Base-by-base conservation (phyloP, 2,113 vertebrate genomes). In the Odocoileus virginianus region DNA sequence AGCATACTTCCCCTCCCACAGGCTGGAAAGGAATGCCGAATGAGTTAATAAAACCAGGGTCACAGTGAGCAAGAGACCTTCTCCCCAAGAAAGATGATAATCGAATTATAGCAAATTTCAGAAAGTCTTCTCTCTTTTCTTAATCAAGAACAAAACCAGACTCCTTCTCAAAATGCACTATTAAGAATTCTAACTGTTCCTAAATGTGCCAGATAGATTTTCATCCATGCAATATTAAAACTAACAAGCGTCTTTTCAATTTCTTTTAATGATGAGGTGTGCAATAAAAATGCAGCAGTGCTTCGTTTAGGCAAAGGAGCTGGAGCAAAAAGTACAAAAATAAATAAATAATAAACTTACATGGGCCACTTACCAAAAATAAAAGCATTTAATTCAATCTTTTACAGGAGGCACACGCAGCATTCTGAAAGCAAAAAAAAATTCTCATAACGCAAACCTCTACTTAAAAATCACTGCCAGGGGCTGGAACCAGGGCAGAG, bases 361-460 rank as follows among this genome's bases (percentile, higher is more conserved):
- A 50, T 4, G 92, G 50, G 83, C 45, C 95, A 76, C 84, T 96
- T 94, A 97, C 74, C 91, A 95, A 98, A 97, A 97, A 92, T 85
- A 97, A 81, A 97, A 89, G 43, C 30, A 45, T 52, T 91, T 93
- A 92, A 84, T 84, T 95, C 95, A 97, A 93, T 81, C n/a, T 96
- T 98, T 98, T 96, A 98, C 43, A 47, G 92, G 97, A 96, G 89
- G 94, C 19, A 2, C 87, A 47, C 33, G 81, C 23, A 95, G 58
- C 60, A 90, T 87, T 96, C 95, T 97, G 92, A 98, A 98, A 97
- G 93, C 92, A 97, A 96, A 96, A 76, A 55, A 43, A 40, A 97
- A 87, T 90, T 98, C 97, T 96, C 91, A 40, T 96, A 97, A 97
- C 50, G 36, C 57, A 71, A 97, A 90, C 50, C 64, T 88, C 96